Evolutionary conservation across 2,113 vertebrate genomes (phyloP), one percentile per base, ranked within the genome.

Genomic region (Lepus timidus): DNA sequence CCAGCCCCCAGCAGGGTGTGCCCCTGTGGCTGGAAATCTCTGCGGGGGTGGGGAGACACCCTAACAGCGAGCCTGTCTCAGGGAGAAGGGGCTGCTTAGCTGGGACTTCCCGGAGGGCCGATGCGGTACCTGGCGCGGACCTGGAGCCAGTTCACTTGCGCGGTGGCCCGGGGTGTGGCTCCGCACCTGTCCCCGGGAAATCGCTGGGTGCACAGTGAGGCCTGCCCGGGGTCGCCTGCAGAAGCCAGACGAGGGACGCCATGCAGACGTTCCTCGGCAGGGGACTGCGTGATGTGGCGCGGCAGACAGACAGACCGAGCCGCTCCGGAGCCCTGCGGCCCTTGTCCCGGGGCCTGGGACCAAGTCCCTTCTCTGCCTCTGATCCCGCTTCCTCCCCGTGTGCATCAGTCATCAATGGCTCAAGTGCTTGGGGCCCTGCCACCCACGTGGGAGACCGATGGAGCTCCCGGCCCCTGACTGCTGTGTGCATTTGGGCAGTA

Each of bases 131-230:
- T 3, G 6, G 58, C 27, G 16, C 9, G 23, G 0, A n/a, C 6
- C 16, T 22, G 6, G 61, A 4, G 8, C 27, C 36, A 9, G 3
- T 23, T 17, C 36, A 23, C 76, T 70, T 71, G 33, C 17, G 27
- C 0, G 13, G 71, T 68, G 25, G 44, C 52, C 74, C 3, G 86
- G 29, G 51, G 81, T 6, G n/a, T 23, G 62, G 75, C 1, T 16
- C 27, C 61, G 44, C 33, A 13, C 25, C 65, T 20, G 2, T 62
- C 74, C 68, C n/a, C 19, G 23, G 78, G 93, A 92, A 70, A 83
- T 6, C 4, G 8, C 31, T 71, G 0, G 39, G 55, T 2, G 9
- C 19, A 23, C 19, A 0, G 1, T 0, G 31, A 79, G 64, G 12
- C 36, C 25, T 33, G 36, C 65, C 29, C 29, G n/a, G 22, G 85